Base-by-base conservation (phyloP, 2,113 vertebrate genomes). In the Cyanoderma ruficeps region DNA sequence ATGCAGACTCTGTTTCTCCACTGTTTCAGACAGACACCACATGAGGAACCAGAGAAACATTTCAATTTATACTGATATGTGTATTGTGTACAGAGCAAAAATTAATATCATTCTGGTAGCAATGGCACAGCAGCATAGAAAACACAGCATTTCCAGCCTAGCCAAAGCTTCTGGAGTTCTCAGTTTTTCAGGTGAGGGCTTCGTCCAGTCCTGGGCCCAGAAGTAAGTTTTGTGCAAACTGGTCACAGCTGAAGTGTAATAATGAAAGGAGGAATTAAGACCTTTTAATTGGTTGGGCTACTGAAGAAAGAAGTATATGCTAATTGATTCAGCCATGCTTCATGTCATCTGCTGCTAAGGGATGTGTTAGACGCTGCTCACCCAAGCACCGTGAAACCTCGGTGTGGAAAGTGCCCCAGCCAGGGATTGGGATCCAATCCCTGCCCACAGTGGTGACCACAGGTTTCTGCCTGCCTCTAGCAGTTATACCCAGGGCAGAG, bases 331-430 rank as follows among this genome's bases (percentile, higher is more conserved):
- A 63, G 0, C 12, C 47, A 10, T 77, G 11, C 10, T 41, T 35
- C 35, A 20, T 0, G 0, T 76, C 27, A 28, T 25, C 59, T 81
- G 41, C 37, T 87, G 61, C 56, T 67, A 65, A 49, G 50, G 30
- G 39, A 20, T 60, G 17, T 11, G 11, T 16, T 53, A 21, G 42
- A 25, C 79, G 18, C 53, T 5, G 1, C 52, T 72, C 30, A 63
- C 42, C 42, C 0, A 0, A 15, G 42, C 17, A 25, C 10, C 0
- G 0, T 27, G 76, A 69, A 65, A 28, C 27, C 3, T 0, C 0
- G 0, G 7, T 8, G 13, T 65, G 59, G 37, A 33, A 70, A 31
- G n/a, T 7, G 13, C 39, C 39, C 16, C 28, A 49, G n/a, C 11
- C 28, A 55, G 47, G 31, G 25, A 9, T 1, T 23, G 71, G 49